phyloP scores from a whole-genome alignment of 1,140 invertebrate genomes.

The Aplysia californica region DNA sequence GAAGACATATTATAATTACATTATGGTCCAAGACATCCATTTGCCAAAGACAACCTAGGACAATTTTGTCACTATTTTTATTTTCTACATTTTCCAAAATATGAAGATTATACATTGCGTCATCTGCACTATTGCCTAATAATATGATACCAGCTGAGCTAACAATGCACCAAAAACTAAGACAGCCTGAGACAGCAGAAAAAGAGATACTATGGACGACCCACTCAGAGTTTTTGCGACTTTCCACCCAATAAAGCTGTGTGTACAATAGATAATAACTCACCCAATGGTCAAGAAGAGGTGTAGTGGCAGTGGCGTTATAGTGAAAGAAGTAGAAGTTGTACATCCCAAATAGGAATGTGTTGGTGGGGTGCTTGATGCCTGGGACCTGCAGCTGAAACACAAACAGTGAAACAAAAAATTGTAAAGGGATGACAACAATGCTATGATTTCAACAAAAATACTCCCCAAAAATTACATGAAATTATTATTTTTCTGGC shows the following conservation, averaged over 20 bases:
- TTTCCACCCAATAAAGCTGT: neutral
- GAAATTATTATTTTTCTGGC: neutral
- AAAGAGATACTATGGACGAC: no score
- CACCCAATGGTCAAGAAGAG: conserved; percentile 15
- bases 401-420: conserved; percentile 19
- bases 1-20: no score
- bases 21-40: no score
- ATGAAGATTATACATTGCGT: neutral
- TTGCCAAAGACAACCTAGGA: no score
- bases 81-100: no score
- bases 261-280: neutral
- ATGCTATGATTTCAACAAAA: neutral
- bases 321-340: conserved; percentile 80
- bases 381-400: conserved; percentile 77
- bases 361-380: conserved; percentile 79
- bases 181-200: no score
- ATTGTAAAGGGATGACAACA: neutral
- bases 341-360: conserved; percentile 87
- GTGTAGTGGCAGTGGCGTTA: neutral
- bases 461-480: no score
- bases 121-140: neutral
- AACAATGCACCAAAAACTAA: no score
- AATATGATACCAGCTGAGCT: no score
- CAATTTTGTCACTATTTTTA: no score
- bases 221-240: no score